A percentile compares a stretch with the other conserved stretches of the same genome.
phyloP scores from a whole-genome alignment of 2,113 vertebrate genomes.

The Penelope pileata region DNA sequence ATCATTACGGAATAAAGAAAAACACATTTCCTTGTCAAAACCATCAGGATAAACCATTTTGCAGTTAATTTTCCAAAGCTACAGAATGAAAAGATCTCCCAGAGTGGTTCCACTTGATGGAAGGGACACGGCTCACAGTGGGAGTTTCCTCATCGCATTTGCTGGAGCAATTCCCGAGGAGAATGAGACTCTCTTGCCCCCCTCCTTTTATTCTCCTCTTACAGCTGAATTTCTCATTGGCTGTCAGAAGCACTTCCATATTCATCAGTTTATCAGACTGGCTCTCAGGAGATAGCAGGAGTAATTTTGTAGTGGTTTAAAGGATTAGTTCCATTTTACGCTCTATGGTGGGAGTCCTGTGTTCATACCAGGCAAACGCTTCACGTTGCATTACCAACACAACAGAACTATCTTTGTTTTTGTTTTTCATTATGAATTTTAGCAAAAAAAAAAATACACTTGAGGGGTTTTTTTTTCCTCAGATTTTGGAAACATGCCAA shows the following conservation, averaged over 20 bases:
- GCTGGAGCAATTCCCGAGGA: neutral
- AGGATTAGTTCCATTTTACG: neutral
- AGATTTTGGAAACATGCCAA: neutral
- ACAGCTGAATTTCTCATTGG: neutral
- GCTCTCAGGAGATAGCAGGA: neutral
- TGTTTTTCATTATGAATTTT: neutral
- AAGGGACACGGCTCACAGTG: neutral
- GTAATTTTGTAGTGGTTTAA: neutral
- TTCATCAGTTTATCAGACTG: slow-evolving; percentile 29
- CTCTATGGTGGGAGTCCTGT: neutral
- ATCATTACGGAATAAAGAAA: neutral
- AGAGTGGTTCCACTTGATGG: neutral
- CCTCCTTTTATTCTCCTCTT: neutral
- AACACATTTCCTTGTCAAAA: neutral
- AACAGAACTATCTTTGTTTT: neutral
- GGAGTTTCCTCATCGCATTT: slow-evolving; percentile 28
- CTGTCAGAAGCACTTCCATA: neutral
- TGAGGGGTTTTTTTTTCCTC: neutral
- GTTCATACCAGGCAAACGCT: neutral
- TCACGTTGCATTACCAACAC: neutral
- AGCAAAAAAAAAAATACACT: neutral
- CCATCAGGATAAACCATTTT: neutral
- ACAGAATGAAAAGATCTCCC: neutral
- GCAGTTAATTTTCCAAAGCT: neutral
- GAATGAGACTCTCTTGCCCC: slow-evolving; percentile 4